Evolutionary conservation across 2,113 vertebrate genomes (phyloP).

Genomic region (Passer domesticus): DNA sequence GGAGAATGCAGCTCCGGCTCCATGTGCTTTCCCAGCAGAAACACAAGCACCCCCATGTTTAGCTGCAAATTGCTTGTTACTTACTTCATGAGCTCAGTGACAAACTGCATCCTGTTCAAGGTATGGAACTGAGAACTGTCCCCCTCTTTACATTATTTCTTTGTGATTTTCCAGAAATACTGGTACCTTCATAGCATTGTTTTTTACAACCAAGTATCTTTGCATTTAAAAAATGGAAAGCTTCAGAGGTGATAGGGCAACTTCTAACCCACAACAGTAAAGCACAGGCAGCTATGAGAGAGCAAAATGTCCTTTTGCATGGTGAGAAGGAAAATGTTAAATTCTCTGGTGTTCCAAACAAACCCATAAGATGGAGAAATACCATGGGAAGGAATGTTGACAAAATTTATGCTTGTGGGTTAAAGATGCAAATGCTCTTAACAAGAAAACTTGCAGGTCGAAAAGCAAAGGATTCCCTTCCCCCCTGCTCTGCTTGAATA

Average conservation of each 20-base stretch:
- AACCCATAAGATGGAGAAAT: neutral
- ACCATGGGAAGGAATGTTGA: neutral
- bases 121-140: neutral
- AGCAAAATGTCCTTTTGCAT: neutral
- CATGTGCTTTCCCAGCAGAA: neutral
- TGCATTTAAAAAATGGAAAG: neutral
- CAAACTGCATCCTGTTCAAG: neutral
- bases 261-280: neutral
- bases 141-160: neutral
- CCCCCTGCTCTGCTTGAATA: slow-evolving; percentile 12
- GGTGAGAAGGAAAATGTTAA: neutral
- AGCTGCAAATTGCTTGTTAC: neutral
- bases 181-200: no score
- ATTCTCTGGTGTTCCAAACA: neutral
- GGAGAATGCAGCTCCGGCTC: neutral
- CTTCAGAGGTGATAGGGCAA: neutral
- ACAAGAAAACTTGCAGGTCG: neutral
- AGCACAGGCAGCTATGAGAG: neutral
- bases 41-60: neutral
- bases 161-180: neutral
- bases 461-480: slow-evolving; percentile 44
- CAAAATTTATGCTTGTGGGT: neutral
- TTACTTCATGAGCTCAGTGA: neutral
- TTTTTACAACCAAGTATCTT: neutral
- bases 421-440: neutral